phyloP scores from a whole-genome alignment of 2,113 vertebrate genomes.

The Pelodiscus sinensis region DNA sequence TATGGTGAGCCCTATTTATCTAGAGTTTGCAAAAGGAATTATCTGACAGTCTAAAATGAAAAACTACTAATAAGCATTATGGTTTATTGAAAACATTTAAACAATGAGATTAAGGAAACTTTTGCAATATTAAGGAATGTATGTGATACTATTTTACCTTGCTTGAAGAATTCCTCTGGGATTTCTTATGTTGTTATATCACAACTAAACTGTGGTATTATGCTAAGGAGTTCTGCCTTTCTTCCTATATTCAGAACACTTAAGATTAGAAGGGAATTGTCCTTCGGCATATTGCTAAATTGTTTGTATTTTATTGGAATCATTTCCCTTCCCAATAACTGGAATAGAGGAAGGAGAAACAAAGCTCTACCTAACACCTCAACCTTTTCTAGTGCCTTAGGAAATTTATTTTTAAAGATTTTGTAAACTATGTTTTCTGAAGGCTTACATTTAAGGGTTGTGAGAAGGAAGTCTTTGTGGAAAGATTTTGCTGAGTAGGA shows the following conservation, averaged over 20 bases:
- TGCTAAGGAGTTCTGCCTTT: slow-evolving; percentile 76
- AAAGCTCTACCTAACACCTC: not conserved
- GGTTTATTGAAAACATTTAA: slow-evolving; percentile 81
- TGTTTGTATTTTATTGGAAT: slow-evolving; percentile 36
- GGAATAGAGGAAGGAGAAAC: slow-evolving; percentile 46
- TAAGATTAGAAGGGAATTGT: slow-evolving; percentile 77
- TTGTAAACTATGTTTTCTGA: not conserved
- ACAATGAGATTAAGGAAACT: slow-evolving; percentile 81
- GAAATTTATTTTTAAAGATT: not conserved
- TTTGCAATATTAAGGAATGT: slow-evolving; percentile 75
- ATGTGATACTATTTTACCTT: slow-evolving; percentile 74
- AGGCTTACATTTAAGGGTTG: not conserved
- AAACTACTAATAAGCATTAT: slow-evolving; percentile 80
- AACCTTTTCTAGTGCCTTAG: not conserved
- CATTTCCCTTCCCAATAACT: slow-evolving; percentile 61
- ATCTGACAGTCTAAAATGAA: slow-evolving; percentile 82
- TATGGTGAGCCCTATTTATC: slow-evolving; percentile 69
- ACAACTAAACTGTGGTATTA: slow-evolving; percentile 72
- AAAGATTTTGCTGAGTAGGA: not conserved
- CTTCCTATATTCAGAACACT: slow-evolving; percentile 65
- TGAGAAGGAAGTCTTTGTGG: not conserved
- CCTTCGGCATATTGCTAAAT: slow-evolving; percentile 63
- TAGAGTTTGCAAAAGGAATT: slow-evolving; percentile 78
- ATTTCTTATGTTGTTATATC: slow-evolving; percentile 75
- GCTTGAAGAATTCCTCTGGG: slow-evolving; percentile 73